A percentile compares a stretch with the other conserved stretches of the same genome.
Evolutionary conservation across 2,797 vertebrate species (phyloP).

Genomic region (Platyrinchus mystaceus): DNA sequence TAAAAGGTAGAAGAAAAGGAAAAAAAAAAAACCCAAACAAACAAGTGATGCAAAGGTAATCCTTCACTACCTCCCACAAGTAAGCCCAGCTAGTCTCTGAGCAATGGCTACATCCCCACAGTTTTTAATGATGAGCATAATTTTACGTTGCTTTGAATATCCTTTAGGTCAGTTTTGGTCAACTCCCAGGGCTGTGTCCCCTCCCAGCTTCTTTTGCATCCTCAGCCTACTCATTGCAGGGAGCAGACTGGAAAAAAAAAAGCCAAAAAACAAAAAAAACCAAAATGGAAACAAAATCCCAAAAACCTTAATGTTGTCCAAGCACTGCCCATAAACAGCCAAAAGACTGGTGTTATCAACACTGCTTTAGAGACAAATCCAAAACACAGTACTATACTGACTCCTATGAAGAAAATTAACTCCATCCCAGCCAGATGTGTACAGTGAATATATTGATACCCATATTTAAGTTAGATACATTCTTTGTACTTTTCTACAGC

Average conservation of each 20-base stretch:
- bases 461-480: not conserved
- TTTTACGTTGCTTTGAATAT: not conserved
- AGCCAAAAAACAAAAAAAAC: no score
- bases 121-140: not conserved
- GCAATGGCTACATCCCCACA: not conserved
- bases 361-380: not conserved
- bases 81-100: not conserved
- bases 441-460: not conserved
- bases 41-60: not conserved
- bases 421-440: rapidly evolving
- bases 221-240: not conserved
- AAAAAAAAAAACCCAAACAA: not conserved
- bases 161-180: not conserved
- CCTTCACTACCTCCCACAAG: not conserved
- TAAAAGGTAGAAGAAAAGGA: not conserved
- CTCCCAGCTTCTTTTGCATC: not conserved
- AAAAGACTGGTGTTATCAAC: not conserved
- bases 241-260: not conserved
- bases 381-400: not conserved
- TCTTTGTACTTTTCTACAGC: not conserved
- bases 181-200: not conserved
- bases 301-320: not conserved
- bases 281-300: rapidly evolving
- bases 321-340: not conserved
- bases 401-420: not conserved